Base-by-base conservation (phyloP, 2,888 invertebrate genomes). In the Plutella xylostella region DNA sequence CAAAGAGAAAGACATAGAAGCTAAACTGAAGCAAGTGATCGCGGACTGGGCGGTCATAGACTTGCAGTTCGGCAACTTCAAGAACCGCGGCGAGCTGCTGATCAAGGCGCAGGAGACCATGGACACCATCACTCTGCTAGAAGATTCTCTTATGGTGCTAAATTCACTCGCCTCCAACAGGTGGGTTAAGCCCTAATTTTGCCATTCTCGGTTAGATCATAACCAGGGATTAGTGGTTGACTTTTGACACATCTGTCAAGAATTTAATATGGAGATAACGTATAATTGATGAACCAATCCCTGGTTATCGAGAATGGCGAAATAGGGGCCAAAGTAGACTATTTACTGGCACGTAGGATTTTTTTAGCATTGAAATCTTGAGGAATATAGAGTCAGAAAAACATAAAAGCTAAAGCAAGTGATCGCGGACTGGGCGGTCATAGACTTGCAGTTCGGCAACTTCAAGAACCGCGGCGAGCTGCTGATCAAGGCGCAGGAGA, bases 1-100 rank as follows among this genome's bases (percentile, higher is more conserved):
- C 0, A 96, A 95, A 75, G 96, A 96, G 68, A 90, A 91, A 56
- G 96, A 96, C 56, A 96, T 96, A 49, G 95, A 96, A 77, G 92
- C 91, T 0, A 96, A 95, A 77, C 67, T 96, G 48, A 92, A 91
- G 55, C 92, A 92, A 74, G 87, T 93, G 0, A 88, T 92, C 30
- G 78, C 88, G 2, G 94, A 94, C 65, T 96, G 95, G 95, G 88
- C 91, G 1, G 63, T 88, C 3, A 86, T 93, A 0, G 89, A 91
- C 51, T 70, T 96, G 6, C 83, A 89, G 31, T 92, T 95, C 65
- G 70, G 89, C 0, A 61, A 72, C 25, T 96, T 95, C 65, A 96
- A 96, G 69, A 88, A 88, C 48, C 85, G 94, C 56, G 96, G 95
- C 0, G 94, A 96, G 55, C 68, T 96, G 11, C 74, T 94, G 1